Base-by-base conservation (phyloP, 2,888 invertebrate species). In the Hedya salicella region DNA sequence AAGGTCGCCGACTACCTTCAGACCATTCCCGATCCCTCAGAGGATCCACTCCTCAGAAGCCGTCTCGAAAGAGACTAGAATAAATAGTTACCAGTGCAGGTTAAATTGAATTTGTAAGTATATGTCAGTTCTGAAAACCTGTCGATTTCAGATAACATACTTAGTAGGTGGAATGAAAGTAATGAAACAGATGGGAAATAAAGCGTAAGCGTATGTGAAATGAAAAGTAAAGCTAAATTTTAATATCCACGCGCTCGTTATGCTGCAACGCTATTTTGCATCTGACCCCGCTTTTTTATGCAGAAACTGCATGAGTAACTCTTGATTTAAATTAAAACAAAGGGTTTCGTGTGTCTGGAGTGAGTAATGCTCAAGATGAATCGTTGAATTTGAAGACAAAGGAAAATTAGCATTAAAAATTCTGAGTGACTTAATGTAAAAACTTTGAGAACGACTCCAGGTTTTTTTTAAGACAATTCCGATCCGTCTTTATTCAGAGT, bases 271-370 rank as follows among this genome's bases (percentile, higher is more conserved):
- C 36, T 40, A 50, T 53, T 64, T 64, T 57, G 44, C 59, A 57
- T 59, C 39, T 46, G 59, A 53, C 59, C 59, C 59, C 52, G 30
- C 14, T 54, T 46, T 21, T 53, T 60, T 61, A 60, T 66, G 60
- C 52, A 66, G 44, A 61, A 66, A 61, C 54, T 61, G 60, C 54
- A 66, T 66, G 66, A 66, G 66, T 66, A 66, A 66, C 60, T 52
- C 60, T 54, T 66, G 53, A 61, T 66, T 66, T 66, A 61, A 66
- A 66, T 66, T 32, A 61, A 66, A 61, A 66, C 66, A 66, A 66
- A 66, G 60, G 65, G 65, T 39, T 46, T 61, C 52, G 52, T 32
- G 36, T 60, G 53, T 59, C 65, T 46, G 59, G 46, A 25, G 16
- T 66, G 66, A 66, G 60, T 66, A 66, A 66, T 14, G 44, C 42